Conservation (phyloP, 2,113 vertebrate genomes). For the Peromyscus maniculatus region DNA sequence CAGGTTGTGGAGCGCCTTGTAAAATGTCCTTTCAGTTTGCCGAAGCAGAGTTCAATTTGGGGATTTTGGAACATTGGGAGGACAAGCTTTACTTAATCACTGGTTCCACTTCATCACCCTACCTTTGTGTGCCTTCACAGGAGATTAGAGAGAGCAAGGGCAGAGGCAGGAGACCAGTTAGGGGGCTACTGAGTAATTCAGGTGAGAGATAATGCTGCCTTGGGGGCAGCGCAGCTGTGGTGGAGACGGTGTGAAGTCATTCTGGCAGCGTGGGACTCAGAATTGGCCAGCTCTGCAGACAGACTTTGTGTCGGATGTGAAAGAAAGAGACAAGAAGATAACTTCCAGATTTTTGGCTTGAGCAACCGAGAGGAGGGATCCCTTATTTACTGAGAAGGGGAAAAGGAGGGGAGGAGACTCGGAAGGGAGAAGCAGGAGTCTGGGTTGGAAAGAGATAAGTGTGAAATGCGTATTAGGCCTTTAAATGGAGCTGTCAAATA, state of each 20-base stretch:
- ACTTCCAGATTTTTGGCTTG: conserved; percentile 57
- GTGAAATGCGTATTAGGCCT: conserved; percentile 15
- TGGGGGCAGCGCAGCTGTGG: neutral
- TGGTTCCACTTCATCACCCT: neutral
- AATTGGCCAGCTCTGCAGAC: neutral
- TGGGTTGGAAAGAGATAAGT: conserved; percentile 61
- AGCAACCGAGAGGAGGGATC: conserved; percentile 20
- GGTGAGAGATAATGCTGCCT: neutral
- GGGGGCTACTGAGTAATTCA: neutral
- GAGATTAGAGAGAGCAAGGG: neutral
- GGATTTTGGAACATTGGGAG: neutral
- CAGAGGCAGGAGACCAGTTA: neutral
- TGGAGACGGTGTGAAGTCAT: neutral
- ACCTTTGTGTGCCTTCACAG: neutral
- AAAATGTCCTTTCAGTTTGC: conserved; percentile 22
- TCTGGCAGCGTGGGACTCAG: neutral
- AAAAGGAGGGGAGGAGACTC: conserved; percentile 54
- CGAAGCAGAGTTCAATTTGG: neutral
- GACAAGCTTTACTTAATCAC: neutral
- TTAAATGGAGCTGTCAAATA: conserved; percentile 61
- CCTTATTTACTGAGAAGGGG: conserved; percentile 40
- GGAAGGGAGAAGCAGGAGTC: conserved; percentile 57
- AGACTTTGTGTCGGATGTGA: neutral
- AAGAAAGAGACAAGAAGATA: conserved; percentile 35
- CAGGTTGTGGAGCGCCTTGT: neutral